Evolutionary conservation across 2,113 vertebrate genomes (phyloP).

Genomic region (Zapornia atra): DNA sequence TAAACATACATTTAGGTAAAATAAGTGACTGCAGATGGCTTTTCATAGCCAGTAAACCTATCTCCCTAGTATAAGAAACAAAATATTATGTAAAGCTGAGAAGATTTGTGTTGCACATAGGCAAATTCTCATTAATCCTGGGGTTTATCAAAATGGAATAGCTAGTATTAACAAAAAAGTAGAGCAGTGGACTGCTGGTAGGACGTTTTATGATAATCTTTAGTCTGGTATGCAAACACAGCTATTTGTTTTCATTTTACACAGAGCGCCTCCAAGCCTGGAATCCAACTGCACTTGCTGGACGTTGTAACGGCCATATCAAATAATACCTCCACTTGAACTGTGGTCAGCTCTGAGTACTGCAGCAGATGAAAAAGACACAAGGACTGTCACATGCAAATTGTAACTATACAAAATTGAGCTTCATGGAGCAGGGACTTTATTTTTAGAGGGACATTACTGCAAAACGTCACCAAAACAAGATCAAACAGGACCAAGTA

Average conservation of each 20-base stretch:
- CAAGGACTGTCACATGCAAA: neutral
- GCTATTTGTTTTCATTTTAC: neutral
- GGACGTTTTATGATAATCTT: neutral
- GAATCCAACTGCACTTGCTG: neutral
- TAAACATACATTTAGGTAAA: neutral
- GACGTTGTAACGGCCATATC: neutral
- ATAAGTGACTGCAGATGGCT: neutral
- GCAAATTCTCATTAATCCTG: constrained; percentile 5
- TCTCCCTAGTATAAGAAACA: neutral
- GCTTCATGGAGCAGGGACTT: neutral
- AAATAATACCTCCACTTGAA: neutral
- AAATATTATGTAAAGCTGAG: neutral
- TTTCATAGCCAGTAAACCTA: neutral
- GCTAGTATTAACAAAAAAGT: neutral
- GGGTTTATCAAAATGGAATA: neutral
- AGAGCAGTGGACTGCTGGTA: neutral
- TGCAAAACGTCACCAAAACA: neutral
- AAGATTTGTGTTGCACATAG: constrained; percentile 6
- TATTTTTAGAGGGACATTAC: neutral
- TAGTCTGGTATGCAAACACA: neutral
- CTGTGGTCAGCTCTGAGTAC: neutral
- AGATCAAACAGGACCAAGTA: neutral
- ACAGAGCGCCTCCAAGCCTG: neutral
- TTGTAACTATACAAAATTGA: neutral
- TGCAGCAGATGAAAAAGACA: neutral